These are phyloP conservation scores for Toxotes chatareus DNA, from an alignment of 2,113 vertebrate species.

Conservation along the genomic window DNA sequence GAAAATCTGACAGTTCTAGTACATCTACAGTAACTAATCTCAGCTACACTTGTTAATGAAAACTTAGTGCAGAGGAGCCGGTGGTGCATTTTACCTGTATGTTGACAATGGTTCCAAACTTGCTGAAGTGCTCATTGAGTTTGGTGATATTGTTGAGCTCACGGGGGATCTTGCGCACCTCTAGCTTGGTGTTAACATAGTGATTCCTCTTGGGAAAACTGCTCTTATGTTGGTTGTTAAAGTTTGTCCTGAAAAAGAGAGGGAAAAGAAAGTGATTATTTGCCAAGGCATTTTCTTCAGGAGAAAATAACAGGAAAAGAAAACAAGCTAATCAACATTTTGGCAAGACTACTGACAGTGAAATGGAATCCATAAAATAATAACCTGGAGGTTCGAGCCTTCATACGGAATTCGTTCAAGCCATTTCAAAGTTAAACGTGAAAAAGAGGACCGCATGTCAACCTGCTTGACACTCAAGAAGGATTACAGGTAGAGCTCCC, in stretches of 20 bases:
- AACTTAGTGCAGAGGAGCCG: background rate
- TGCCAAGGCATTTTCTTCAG: background rate
- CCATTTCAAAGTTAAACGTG: background rate
- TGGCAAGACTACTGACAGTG: background rate
- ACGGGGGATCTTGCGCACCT: slow-evolving; percentile 95
- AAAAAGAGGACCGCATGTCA: background rate
- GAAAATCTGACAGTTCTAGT: background rate
- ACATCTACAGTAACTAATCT: background rate
- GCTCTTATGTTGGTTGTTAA: slow-evolving; percentile 92
- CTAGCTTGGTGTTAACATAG: slow-evolving; percentile 95
- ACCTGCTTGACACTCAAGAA: slow-evolving; percentile 5
- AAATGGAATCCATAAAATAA: background rate
- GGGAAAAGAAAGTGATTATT: background rate
- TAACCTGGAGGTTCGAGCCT: background rate
- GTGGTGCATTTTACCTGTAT: slow-evolving; percentile 89
- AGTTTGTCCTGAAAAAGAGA: slow-evolving; percentile 86
- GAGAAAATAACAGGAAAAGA: background rate
- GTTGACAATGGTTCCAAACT: slow-evolving; percentile 98
- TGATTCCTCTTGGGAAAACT: slow-evolving; percentile 92
- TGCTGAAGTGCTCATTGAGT: slow-evolving; percentile 98
- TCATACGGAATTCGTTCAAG: background rate
- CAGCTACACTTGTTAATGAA: background rate
- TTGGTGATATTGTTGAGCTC: slow-evolving; percentile 97
- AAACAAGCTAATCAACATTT: slow-evolving; percentile 1
- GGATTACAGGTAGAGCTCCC: background rate